phyloP scores from a whole-genome alignment of 53 echinoderm and acorn worm genomes.

The Echinarachnius parma region DNA sequence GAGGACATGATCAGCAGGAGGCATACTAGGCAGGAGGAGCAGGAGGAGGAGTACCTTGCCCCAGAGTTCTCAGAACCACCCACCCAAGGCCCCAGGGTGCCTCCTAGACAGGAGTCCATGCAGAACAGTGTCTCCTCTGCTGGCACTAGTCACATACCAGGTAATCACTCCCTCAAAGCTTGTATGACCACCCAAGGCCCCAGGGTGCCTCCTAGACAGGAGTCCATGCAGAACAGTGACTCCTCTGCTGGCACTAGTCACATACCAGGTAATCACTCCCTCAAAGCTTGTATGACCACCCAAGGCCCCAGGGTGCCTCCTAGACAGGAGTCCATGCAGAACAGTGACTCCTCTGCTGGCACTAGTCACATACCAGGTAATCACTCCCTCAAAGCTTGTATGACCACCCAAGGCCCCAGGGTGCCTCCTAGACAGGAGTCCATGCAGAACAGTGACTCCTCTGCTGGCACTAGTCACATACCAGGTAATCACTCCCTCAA shows the following conservation, averaged over 20 bases:
- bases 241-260: constrained; percentile 19
- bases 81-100: background rate
- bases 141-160: constrained; percentile 19
- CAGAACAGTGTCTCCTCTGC: constrained; percentile 13
- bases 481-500: too few relatives aligned
- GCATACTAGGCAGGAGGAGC: constrained; percentile 4
- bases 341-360: constrained; percentile 14
- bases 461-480: constrained; percentile 8
- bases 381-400: too few relatives aligned
- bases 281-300: too few relatives aligned
- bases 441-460: constrained; percentile 14
- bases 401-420: background rate
- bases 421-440: constrained; percentile 29
- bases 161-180: too few relatives aligned
- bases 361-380: constrained; percentile 16
- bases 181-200: background rate
- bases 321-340: constrained; percentile 27
- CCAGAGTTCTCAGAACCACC: constrained; percentile 4
- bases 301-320: constrained; percentile 15
- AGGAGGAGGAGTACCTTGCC: constrained; percentile 36
- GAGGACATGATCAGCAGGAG: constrained; percentile 18
- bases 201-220: constrained; percentile 21
- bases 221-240: constrained; percentile 20
- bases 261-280: constrained; percentile 18
- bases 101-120: constrained; percentile 30